phyloP scores from a whole-genome alignment of 64 coral and sea anemone genomes.

The Montipora sp. region DNA sequence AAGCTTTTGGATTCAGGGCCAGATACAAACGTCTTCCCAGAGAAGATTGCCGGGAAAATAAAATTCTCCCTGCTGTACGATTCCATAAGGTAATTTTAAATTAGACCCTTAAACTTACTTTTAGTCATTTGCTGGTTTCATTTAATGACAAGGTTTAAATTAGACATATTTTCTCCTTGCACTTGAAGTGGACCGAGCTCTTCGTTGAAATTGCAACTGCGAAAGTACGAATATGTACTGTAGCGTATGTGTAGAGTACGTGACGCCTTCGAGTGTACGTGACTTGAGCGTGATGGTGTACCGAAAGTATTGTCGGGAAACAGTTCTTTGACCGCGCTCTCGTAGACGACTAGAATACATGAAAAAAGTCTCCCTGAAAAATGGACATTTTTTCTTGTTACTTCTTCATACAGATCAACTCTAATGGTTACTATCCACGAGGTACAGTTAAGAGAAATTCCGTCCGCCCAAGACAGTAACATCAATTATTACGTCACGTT shows the following conservation, averaged over 20 bases:
- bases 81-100: constrained; percentile 40
- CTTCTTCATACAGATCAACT: background rate
- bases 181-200: no score
- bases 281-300: no score
- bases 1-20: constrained; percentile 40
- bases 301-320: no score
- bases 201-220: no score
- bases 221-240: no score
- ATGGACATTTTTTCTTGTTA: background rate
- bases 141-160: no score
- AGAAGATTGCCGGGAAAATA: constrained; percentile 11
- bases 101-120: background rate
- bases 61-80: constrained; percentile 65
- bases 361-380: no score
- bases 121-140: background rate
- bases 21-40: background rate
- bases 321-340: no score
- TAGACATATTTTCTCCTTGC: no score
- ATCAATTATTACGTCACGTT: constrained; percentile 49
- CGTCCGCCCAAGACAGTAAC: background rate
- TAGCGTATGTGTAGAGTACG: no score
- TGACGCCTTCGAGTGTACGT: no score
- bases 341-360: no score
- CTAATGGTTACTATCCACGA: constrained; percentile 11
- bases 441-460: constrained; percentile 1